Evolutionary conservation across 2,113 vertebrate genomes (phyloP).

Genomic region (Bathybates hornii): DNA sequence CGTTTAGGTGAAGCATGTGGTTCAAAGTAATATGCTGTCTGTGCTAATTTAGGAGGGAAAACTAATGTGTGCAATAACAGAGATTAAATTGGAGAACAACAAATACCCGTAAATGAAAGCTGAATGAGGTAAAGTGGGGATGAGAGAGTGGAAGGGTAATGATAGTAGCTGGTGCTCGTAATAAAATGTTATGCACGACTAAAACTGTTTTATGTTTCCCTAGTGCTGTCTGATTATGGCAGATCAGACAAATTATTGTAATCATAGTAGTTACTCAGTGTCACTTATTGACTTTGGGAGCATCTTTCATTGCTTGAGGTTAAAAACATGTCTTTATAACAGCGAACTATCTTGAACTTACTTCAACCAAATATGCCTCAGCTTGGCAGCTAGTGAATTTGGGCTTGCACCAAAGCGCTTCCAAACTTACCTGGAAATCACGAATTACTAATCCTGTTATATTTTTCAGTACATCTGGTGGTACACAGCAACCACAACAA

Average conservation of each 20-base stretch:
- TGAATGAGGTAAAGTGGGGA: not conserved
- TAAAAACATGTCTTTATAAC: not conserved
- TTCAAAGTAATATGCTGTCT: not conserved
- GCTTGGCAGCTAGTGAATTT: not conserved
- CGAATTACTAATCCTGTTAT: not conserved
- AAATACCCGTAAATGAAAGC: not conserved
- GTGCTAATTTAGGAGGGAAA: not conserved
- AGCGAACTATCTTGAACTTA: not conserved
- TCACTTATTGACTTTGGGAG: not conserved
- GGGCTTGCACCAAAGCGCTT: accelerated
- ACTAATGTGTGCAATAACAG: not conserved
- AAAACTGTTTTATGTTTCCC: not conserved
- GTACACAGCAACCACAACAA: not conserved
- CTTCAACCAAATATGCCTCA: not conserved
- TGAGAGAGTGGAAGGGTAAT: not conserved
- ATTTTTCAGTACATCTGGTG: not conserved
- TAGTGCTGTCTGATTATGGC: not conserved
- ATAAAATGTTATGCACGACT: not conserved
- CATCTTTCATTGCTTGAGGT: not conserved
- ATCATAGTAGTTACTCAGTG: not conserved
- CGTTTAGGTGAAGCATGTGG: not conserved
- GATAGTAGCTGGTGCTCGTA: not conserved
- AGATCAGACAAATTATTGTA: not conserved
- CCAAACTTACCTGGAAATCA: not conserved
- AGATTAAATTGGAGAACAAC: not conserved